These are phyloP conservation scores for Drosophila lacertosa DNA, from an alignment of 1,140 invertebrate genomes.

Conservation along the genomic window DNA sequence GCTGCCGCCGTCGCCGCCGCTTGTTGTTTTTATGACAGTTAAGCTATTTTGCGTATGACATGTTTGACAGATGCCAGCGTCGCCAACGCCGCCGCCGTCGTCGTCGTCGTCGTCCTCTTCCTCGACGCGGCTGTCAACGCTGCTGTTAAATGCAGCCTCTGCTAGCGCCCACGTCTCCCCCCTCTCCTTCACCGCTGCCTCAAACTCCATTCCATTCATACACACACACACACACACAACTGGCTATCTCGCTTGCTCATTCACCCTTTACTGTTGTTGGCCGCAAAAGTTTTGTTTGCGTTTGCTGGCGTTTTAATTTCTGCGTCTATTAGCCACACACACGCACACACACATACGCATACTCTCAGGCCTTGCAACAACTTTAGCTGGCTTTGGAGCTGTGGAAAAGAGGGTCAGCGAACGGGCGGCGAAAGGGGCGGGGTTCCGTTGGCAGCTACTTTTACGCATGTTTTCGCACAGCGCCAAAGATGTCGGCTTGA, in stretches of 20 bases:
- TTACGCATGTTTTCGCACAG: conserved; percentile 79
- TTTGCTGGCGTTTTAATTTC: conserved; percentile 64
- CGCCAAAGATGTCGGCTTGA: conserved; percentile 65
- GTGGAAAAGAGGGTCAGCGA: background rate
- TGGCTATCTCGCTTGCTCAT: conserved; percentile 4
- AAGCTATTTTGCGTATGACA: conserved; percentile 82
- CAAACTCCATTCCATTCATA: background rate
- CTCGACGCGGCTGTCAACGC: conserved; percentile 61
- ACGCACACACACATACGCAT: conserved; percentile 4
- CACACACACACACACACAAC: background rate
- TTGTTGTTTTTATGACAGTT: conserved; percentile 78
- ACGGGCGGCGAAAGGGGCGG: background rate
- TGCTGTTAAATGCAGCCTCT: conserved; percentile 56
- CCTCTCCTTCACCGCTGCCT: background rate
- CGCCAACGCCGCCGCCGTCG: conserved; percentile 45
- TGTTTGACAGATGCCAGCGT: conserved; percentile 75
- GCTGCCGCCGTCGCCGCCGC: conserved; percentile 37
- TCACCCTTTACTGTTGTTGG: conserved; percentile 32
- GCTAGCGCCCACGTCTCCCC: conserved; percentile 1
- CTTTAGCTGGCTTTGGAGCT: conserved; percentile 8
- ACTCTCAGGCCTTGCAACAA: background rate
- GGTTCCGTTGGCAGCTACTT: conserved; percentile 65
- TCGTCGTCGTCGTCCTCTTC: background rate
- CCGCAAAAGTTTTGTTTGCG: conserved; percentile 51
- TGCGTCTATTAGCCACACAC: conserved; percentile 37